Evolutionary conservation across 2,113 vertebrate species (phyloP), one percentile per base, ranked within the genome.

Genomic region (Seriola quinqueradiata): DNA sequence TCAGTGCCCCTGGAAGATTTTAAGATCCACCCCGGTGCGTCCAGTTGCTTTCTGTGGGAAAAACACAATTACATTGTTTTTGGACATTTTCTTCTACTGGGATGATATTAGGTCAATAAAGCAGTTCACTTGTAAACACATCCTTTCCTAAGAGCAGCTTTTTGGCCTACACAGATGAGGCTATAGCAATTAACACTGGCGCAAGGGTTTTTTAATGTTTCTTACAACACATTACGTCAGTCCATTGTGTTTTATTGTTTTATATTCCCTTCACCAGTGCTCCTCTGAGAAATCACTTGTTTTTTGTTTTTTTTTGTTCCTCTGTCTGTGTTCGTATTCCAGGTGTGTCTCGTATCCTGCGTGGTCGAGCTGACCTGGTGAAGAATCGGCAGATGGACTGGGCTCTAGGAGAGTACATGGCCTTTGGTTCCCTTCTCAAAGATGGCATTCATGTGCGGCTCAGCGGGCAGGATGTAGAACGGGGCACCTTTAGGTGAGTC

Each of bases 381-480:
- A 96, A 95, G 81, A 97, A 95, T 68, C 92, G 96, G 7, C 96
- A 94, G 0, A 95, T 98, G 76, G 97, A 98, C 92, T 99, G 97
- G 97, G 97, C 97, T 6, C 92, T 99, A 55, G 97, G 96, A 0
- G 97, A 98, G 85, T 98, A 97, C 90, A 96, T 97, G 97, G 96
- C 97, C 0, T 97, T 98, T 0, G 96, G 97, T 59, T 98, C 97
- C 12, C 95, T 98, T n/a, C 95, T 98, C 48, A 97, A 96, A 69
- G 97, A 97, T 40, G 96, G 96, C 66, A 96, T 97, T 86, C 97
- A 98, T 54, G 96, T 98, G 44, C 95, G 97, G 21, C 94, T 98
- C 67, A 98, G 97, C 0, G 97, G 97, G 75, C 97, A 98, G 92
- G 97, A 99, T 1, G 97, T 99, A 1, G 97, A 98, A 84, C 95